These are phyloP conservation scores for Meloidogyne floridensis DNA, from an alignment of 1,140 invertebrate genomes.

Conservation along the genomic window DNA sequence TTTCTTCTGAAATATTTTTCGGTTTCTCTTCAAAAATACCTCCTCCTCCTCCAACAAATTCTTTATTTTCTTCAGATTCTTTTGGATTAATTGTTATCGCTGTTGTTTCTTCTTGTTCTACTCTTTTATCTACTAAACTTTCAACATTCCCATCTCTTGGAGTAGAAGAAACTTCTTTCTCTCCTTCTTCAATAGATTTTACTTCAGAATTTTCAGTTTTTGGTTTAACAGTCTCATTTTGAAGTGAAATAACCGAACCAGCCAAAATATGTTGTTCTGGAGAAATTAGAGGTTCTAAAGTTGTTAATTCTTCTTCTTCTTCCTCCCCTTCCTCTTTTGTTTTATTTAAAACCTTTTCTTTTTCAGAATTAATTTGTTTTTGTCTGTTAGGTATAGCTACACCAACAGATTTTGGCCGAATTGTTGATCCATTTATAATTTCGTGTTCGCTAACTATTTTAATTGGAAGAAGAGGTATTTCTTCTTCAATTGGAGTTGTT, in stretches of 20 bases:
- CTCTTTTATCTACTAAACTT: no score
- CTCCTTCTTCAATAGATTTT: background rate
- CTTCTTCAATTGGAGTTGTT: background rate
- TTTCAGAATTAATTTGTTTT: background rate
- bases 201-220: background rate
- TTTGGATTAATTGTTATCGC: background rate
- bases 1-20: no score
- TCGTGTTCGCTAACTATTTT: slow-evolving; percentile 16
- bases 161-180: background rate
- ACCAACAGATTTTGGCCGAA: slow-evolving; percentile 16
- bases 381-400: slow-evolving; percentile 18
- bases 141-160: no score
- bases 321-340: background rate
- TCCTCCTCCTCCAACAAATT: background rate
- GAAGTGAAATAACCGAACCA: background rate
- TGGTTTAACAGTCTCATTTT: background rate
- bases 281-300: background rate
- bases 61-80: background rate
- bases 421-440: background rate
- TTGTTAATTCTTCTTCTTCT: background rate
- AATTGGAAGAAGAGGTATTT: slow-evolving; percentile 24
- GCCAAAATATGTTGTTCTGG: background rate
- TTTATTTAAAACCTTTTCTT: no score
- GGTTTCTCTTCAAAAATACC: background rate
- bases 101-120: background rate